Evolutionary conservation across 2,113 vertebrate genomes (phyloP).

Genomic region (Sylvia atricapilla): DNA sequence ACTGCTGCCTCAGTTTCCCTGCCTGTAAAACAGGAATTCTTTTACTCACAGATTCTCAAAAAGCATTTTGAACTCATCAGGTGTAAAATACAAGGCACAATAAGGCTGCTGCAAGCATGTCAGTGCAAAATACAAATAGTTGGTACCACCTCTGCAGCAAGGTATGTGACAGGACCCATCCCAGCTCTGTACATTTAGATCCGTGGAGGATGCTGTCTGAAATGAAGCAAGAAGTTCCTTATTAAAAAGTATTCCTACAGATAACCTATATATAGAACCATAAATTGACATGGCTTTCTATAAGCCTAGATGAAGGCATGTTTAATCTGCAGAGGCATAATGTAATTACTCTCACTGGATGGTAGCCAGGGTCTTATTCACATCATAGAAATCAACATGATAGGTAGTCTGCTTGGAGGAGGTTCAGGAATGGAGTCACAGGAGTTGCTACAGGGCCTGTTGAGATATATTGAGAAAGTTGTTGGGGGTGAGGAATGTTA

Average conservation of each 20-base stretch:
- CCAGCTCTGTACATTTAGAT: background rate
- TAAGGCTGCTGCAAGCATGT: background rate
- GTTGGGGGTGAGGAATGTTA: constrained; percentile 53
- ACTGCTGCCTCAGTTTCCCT: background rate
- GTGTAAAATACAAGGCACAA: background rate
- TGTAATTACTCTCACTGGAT: constrained; percentile 55
- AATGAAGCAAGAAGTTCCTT: constrained; percentile 15
- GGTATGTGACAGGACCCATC: background rate
- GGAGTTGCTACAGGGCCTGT: constrained; percentile 63
- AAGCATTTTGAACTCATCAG: background rate
- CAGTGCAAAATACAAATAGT: background rate
- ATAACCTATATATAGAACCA: constrained; percentile 54
- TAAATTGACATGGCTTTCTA: constrained; percentile 35
- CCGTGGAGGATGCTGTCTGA: background rate
- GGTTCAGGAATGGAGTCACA: constrained; percentile 64
- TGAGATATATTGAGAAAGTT: constrained; percentile 58
- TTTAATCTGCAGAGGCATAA: constrained; percentile 59
- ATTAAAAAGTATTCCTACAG: constrained; percentile 52
- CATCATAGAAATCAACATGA: constrained; percentile 56
- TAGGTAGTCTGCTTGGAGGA: constrained; percentile 63
- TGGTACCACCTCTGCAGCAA: background rate
- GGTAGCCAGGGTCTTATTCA: constrained; percentile 55
- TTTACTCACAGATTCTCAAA: background rate
- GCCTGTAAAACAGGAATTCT: background rate
- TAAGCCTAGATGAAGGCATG: constrained; percentile 29